A percentile compares a stretch with the other conserved stretches of the same genome.
phyloP scores from a whole-genome alignment of 2,888 invertebrate species.

The Metellina segmentata region DNA sequence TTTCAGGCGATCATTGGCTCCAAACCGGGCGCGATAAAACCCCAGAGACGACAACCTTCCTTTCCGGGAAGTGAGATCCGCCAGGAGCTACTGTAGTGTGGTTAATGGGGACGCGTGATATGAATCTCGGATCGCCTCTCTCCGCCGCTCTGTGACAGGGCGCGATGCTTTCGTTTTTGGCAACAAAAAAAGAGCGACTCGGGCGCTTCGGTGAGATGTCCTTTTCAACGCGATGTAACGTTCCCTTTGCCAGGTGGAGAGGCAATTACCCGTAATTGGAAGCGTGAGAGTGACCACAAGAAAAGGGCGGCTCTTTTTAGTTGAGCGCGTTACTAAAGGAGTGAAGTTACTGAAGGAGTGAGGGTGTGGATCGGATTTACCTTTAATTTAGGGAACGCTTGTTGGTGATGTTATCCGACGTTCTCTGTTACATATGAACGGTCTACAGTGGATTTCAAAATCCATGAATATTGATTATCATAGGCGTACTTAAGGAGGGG shows the following conservation, averaged over 20 bases:
- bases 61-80: slow-evolving; percentile 70
- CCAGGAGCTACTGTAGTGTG: slow-evolving; percentile 62
- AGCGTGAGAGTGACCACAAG: slow-evolving; percentile 17
- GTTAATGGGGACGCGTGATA: slow-evolving; percentile 69
- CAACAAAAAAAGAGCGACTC: neutral
- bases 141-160: neutral
- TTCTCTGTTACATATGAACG: neutral
- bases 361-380: neutral
- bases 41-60: neutral
- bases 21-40: neutral
- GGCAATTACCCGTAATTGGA: slow-evolving; percentile 53
- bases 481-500: no score
- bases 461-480: no score
- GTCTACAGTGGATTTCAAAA: neutral
- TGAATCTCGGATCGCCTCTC: slow-evolving; percentile 34
- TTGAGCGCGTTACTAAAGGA: neutral
- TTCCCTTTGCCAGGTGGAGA: slow-evolving; percentile 8
- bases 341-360: neutral
- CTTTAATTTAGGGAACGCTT: neutral
- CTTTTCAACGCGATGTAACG: slow-evolving; percentile 34
- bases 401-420: neutral
- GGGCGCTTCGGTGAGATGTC: neutral
- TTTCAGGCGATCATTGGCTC: neutral
- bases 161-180: slow-evolving; percentile 1
- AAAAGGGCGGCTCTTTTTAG: neutral